These are phyloP conservation scores for Tolmerus cingulatus DNA, from an alignment of 2,888 invertebrate genomes.

Conservation along the genomic window DNA sequence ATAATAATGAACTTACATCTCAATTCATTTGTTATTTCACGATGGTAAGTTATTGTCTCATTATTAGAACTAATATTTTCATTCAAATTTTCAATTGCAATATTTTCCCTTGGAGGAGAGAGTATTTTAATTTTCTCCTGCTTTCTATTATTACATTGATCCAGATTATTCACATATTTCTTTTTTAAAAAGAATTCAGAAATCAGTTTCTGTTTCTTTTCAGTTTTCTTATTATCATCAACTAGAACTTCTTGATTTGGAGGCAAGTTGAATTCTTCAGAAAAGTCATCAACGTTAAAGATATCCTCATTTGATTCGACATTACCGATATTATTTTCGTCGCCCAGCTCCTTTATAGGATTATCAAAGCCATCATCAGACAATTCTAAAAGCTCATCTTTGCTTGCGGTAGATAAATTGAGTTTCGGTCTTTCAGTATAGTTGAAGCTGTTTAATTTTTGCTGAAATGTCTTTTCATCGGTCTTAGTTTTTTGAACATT, in stretches of 20 bases:
- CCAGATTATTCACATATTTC: background rate
- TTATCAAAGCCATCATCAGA: slow-evolving; percentile 10
- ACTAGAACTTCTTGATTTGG: background rate
- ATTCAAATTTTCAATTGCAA: background rate
- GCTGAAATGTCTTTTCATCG: background rate
- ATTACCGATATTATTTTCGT: background rate
- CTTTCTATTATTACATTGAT: background rate
- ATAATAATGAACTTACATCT: background rate
- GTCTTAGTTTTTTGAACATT: background rate
- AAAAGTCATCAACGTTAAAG: background rate
- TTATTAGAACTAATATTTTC: background rate
- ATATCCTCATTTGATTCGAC: background rate
- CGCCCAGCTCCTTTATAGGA: background rate
- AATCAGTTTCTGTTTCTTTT: background rate
- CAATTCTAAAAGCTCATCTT: background rate
- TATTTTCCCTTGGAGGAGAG: background rate
- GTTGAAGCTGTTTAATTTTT: slow-evolving; percentile 22
- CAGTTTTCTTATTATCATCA: background rate
- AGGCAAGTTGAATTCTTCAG: background rate
- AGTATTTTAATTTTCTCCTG: background rate
- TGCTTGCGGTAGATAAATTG: background rate
- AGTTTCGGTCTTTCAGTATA: slow-evolving; percentile 10
- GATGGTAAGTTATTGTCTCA: background rate
- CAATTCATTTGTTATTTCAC: background rate
- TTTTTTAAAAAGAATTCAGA: background rate